A percentile compares a stretch with the other conserved stretches of the same genome.
These are phyloP conservation scores for Trialeurodes vaporariorum DNA, from an alignment of 1,140 invertebrate species.

Conservation along the genomic window DNA sequence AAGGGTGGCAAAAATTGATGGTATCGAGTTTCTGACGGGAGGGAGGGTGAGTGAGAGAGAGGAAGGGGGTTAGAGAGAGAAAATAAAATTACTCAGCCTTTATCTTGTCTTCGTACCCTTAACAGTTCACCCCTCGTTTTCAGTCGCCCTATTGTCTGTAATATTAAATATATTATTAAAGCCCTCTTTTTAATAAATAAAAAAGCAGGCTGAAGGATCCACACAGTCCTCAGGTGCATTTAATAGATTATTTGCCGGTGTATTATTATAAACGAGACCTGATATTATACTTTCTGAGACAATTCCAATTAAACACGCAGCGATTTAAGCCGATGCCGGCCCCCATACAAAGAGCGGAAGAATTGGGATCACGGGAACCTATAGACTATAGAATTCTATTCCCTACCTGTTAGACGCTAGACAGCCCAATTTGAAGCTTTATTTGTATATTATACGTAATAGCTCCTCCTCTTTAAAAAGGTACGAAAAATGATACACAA, in stretches of 20 bases:
- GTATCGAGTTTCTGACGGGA: too few relatives aligned
- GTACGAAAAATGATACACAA: too few relatives aligned
- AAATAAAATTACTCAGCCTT: background rate
- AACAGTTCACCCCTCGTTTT: background rate
- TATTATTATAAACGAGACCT: background rate
- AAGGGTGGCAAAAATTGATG: too few relatives aligned
- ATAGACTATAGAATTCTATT: too few relatives aligned
- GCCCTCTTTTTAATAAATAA: background rate
- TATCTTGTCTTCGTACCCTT: background rate
- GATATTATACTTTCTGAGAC: background rate
- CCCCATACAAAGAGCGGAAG: too few relatives aligned
- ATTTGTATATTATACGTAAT: too few relatives aligned
- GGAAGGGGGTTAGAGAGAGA: background rate
- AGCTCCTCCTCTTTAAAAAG: too few relatives aligned
- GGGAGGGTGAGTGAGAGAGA: background rate
- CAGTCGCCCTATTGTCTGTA: background rate
- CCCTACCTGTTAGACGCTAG: too few relatives aligned
- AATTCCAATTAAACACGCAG: background rate
- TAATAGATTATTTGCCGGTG: background rate
- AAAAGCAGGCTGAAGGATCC: background rate
- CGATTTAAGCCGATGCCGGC: background rate
- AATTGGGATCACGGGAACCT: too few relatives aligned
- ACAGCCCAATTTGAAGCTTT: too few relatives aligned
- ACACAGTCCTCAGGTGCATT: background rate
- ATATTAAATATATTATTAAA: slow-evolving; percentile 1